Evolutionary conservation across 2,888 invertebrate species (phyloP).

Genomic region (Cecidostiba fungosa): DNA sequence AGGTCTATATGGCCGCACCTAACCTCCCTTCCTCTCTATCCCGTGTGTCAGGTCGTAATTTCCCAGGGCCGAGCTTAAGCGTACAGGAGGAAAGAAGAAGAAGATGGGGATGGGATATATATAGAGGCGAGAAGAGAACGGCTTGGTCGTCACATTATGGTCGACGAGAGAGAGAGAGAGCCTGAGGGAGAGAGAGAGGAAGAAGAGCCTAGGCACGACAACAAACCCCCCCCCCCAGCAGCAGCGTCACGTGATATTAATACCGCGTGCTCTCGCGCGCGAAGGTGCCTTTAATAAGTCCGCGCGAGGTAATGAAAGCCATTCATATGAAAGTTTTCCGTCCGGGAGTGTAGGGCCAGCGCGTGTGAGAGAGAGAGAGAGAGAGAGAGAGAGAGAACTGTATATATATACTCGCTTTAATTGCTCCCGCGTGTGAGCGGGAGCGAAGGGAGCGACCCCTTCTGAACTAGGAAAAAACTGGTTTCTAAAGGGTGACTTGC

Average conservation of each 20-base stretch:
- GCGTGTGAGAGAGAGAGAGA: too few species aligned
- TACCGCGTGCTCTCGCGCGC: slow-evolving; percentile 64
- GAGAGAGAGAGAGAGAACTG: neutral
- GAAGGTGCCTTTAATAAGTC: slow-evolving; percentile 77
- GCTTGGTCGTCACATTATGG: slow-evolving; percentile 5
- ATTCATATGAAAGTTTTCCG: slow-evolving; percentile 78
- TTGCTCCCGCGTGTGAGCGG: slow-evolving; percentile 23
- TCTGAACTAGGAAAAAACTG: neutral
- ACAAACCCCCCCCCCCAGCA: slow-evolving; percentile 28
- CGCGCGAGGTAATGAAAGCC: slow-evolving; percentile 77
- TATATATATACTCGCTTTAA: slow-evolving; percentile 31
- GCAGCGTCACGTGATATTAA: slow-evolving; percentile 73
- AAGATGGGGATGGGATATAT: neutral
- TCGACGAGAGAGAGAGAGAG: neutral
- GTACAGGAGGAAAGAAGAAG: slow-evolving; percentile 1
- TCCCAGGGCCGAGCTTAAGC: slow-evolving; percentile 7
- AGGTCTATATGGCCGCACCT: neutral
- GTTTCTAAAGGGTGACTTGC: slow-evolving; percentile 5
- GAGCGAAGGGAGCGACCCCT: neutral
- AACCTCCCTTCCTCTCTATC: neutral
- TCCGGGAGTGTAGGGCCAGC: slow-evolving; percentile 41
- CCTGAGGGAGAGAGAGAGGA: slow-evolving; percentile 5
- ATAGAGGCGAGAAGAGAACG: slow-evolving; percentile 11
- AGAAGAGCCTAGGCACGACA: slow-evolving; percentile 30
- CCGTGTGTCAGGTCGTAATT: slow-evolving; percentile 31